phyloP scores from a whole-genome alignment of 2,113 vertebrate species.

The Misgurnus mizolepis region DNA sequence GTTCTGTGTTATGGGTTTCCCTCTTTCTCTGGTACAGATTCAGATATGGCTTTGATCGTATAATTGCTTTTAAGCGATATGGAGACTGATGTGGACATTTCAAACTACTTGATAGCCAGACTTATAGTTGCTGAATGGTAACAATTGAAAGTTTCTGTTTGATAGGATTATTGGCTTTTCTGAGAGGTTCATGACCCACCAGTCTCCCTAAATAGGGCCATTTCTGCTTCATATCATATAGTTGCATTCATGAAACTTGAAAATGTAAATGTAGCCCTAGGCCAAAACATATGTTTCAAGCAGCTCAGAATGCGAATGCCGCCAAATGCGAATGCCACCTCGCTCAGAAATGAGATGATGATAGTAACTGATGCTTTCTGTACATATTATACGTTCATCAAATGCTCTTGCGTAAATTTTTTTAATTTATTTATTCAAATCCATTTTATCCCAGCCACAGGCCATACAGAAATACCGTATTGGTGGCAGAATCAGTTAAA shows the following conservation, averaged over 20 bases:
- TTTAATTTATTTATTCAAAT: no score
- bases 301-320: no score
- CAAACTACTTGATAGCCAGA: conserved; percentile 11
- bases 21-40: no score
- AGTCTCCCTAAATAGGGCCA: neutral
- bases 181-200: neutral
- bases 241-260: neutral
- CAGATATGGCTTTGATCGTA: neutral
- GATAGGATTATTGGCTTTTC: conserved; percentile 24
- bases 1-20: neutral
- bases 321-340: no score
- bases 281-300: no score
- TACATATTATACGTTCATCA: no score
- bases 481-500: no score
- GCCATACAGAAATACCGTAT: no score
- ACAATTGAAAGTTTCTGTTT: neutral
- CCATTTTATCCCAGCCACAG: no score
- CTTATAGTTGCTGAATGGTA: neutral
- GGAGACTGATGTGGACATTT: conserved; percentile 8
- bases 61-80: conserved; percentile 12
- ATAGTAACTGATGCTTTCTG: no score
- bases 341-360: no score
- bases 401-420: no score
- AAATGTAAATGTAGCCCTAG: neutral
- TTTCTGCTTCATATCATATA: neutral